A percentile compares a stretch with the other conserved stretches of the same genome.
Conservation (phyloP, 2,797 vertebrate genomes). For the Oceanodroma leucorhoa region DNA sequence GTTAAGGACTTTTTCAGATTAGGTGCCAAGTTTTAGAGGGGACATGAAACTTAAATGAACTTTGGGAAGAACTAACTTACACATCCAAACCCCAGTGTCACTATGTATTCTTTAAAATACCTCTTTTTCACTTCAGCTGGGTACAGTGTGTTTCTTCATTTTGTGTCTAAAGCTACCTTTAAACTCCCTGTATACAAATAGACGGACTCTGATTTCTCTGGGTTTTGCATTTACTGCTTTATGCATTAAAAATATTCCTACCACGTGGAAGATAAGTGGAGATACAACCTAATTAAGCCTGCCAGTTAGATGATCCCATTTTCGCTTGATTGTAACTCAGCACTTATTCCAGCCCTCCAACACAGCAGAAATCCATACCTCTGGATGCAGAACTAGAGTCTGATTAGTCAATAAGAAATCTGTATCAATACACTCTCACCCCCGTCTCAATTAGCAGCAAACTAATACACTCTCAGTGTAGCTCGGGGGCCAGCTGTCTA, state of each 20-base stretch:
- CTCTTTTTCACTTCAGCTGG: background rate
- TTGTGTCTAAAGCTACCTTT: background rate
- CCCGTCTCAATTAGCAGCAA: background rate
- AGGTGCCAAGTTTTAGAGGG: background rate
- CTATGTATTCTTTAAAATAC: background rate
- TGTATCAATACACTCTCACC: background rate
- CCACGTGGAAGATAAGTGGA: background rate
- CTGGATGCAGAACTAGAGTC: background rate
- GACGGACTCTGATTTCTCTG: background rate
- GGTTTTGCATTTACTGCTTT: background rate
- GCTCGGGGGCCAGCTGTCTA: background rate
- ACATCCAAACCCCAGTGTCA: background rate
- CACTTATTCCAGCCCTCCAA: background rate
- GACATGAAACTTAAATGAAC: background rate
- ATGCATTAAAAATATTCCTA: background rate
- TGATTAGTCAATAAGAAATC: slow-evolving; percentile 25
- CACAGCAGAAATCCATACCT: slow-evolving; percentile 22
- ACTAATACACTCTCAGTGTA: background rate
- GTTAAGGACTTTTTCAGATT: background rate
- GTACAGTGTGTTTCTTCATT: background rate
- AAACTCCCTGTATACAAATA: background rate
- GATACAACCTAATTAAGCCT: slow-evolving; percentile 11
- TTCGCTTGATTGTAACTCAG: slow-evolving; percentile 3
- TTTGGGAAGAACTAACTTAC: background rate
- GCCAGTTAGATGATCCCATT: background rate